Conservation (phyloP, 2,888 invertebrate genomes). For the Sesia bembeciformis region DNA sequence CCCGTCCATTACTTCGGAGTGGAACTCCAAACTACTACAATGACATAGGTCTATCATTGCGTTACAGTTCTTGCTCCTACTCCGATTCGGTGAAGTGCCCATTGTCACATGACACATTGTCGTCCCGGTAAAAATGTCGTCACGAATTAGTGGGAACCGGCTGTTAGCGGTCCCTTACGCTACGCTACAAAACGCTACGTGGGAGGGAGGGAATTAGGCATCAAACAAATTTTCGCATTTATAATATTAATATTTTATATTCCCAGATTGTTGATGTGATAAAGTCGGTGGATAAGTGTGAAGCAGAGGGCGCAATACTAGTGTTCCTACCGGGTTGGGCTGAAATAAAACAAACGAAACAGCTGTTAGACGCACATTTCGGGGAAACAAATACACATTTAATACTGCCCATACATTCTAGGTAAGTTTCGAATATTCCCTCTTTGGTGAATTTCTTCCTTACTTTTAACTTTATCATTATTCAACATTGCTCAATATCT, state of each 20-base stretch:
- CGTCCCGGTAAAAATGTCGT: no score
- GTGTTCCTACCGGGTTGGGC: slow-evolving; percentile 86
- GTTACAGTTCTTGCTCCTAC: no score
- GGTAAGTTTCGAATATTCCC: slow-evolving; percentile 23
- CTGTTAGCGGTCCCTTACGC: no score
- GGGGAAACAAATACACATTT: slow-evolving; percentile 27
- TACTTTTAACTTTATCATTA: neutral
- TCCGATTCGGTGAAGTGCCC: no score
- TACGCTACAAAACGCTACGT: no score
- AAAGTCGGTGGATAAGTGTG: slow-evolving; percentile 69
- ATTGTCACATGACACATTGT: no score
- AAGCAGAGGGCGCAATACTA: slow-evolving; percentile 79
- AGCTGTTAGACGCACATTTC: slow-evolving; percentile 48
- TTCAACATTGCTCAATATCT: no score
- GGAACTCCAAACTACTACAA: no score
- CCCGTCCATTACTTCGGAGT: no score
- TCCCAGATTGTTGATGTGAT: slow-evolving; percentile 65
- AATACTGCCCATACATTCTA: slow-evolving; percentile 75
- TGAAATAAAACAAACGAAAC: slow-evolving; percentile 75
- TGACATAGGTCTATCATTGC: no score
- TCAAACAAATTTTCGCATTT: neutral
- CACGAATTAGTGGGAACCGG: no score
- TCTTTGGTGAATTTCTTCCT: neutral
- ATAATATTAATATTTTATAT: neutral
- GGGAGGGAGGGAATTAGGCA: neutral